phyloP scores from a whole-genome alignment of 1,140 invertebrate genomes.

The Neelides sp. region DNA sequence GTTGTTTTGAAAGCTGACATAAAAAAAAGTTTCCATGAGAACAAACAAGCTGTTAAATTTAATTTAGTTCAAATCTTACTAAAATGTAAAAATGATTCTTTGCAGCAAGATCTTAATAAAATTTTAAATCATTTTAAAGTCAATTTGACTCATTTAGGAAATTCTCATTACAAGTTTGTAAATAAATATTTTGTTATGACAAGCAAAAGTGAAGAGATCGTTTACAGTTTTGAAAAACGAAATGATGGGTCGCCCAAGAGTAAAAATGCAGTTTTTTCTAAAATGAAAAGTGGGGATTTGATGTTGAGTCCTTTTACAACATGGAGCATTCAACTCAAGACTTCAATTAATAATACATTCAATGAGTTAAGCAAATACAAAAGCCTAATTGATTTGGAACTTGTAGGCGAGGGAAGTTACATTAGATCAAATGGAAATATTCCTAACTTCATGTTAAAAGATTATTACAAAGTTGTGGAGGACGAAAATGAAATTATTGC shows the following conservation, averaged over 20 bases:
- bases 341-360: background rate
- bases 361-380: background rate
- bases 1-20: background rate
- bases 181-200: background rate
- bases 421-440: too few relatives aligned
- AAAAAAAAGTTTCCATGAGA: too few relatives aligned
- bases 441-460: too few relatives aligned
- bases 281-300: background rate
- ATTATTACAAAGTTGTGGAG: too few relatives aligned
- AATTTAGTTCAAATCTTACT: background rate
- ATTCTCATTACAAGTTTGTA: background rate
- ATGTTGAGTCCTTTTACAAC: background rate
- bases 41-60: background rate
- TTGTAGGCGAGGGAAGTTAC: background rate
- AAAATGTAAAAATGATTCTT: background rate
- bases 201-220: background rate
- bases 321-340: background rate
- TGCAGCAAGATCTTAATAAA: background rate
- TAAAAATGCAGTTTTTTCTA: background rate
- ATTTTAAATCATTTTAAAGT: background rate
- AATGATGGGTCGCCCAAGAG: background rate
- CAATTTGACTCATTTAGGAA: background rate
- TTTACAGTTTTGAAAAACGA: background rate
- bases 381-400: background rate
- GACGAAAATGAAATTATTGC: too few relatives aligned